Base-by-base conservation (phyloP, 2,888 invertebrate species). In the Pelosia muscerda region DNA sequence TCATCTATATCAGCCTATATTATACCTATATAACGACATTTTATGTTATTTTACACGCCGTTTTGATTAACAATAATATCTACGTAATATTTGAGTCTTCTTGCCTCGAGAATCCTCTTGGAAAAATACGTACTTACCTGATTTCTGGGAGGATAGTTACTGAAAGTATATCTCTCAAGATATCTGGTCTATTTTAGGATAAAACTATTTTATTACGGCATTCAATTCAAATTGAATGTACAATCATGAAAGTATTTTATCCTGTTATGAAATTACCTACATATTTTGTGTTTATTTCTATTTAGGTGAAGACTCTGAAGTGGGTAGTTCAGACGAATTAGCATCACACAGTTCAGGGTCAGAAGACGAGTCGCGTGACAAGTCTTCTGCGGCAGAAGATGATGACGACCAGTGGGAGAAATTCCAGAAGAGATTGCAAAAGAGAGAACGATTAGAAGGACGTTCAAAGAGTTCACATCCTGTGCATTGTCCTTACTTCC, bases 401-500 rank as follows among this genome's bases (percentile, higher is more conserved):
- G 98, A 98, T 81, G 98, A 98, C 84, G 97, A 97, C 82, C 98
- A 99, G 88, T 99, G 99, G 99, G 98, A 98, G 86, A 97, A 97
- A 92, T 97, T 98, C 92, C 98, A 99, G 92, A 97, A 97, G 83
- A 97, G 98, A 84, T 92, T 98, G 68, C 97, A 97, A 79, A 98
- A 98, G 86, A 95, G 98, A 25, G 99, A 99, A 86, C 97, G 98
- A 78, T 94, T 99, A 55, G 99, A 99, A 90, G 98, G 99, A 9
- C 97, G 98, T 86, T 98, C 98, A 60, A 98, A 98, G 93, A 96
- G 97, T 81, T 99, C 99, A 19, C 99, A 99, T 89, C 96, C 97
- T n/a, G 99, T 99, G 31, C 99, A 99, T 91, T 98, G 98, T 93
- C 99, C 99, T 0, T 97, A 97, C 90, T 99, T 97, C 92, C 99